Evolutionary conservation across 1,140 invertebrate species (phyloP).

Genomic region (Argopecten irradians): DNA sequence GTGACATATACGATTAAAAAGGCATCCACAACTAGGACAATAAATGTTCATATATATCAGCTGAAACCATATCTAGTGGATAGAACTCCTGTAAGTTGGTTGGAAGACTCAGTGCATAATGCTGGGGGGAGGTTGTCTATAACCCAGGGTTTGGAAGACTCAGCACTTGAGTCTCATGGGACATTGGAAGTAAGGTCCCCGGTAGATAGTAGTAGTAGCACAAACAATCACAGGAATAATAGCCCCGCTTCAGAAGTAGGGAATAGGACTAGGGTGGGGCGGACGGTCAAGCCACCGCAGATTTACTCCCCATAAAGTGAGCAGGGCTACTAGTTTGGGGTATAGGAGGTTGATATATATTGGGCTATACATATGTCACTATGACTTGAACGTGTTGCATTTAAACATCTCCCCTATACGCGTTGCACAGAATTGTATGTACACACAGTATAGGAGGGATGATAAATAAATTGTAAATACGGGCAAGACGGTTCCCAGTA

Average conservation of each 20-base stretch:
- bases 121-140: background rate
- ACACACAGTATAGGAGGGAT: too few species aligned
- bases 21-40: background rate
- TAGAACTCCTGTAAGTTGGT: background rate
- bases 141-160: background rate
- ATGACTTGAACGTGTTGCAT: background rate
- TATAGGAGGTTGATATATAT: background rate
- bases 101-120: too few species aligned
- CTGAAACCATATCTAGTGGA: slow-evolving; percentile 36
- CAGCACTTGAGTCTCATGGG: background rate
- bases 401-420: background rate
- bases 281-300: background rate
- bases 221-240: background rate
- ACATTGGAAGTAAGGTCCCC: background rate
- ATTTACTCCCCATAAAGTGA: background rate
- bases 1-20: slow-evolving; percentile 31
- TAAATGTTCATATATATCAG: slow-evolving; percentile 49
- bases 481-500: too few species aligned
- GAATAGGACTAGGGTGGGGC: background rate
- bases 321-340: background rate
- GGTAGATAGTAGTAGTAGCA: background rate
- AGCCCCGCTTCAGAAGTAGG: background rate
- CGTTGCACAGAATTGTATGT: too few species aligned
- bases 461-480: too few species aligned
- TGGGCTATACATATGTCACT: too few species aligned